A percentile compares a stretch with the other conserved stretches of the same genome.
Conservation (phyloP, 2,113 vertebrate species). For the Amblyornis subalaris region DNA sequence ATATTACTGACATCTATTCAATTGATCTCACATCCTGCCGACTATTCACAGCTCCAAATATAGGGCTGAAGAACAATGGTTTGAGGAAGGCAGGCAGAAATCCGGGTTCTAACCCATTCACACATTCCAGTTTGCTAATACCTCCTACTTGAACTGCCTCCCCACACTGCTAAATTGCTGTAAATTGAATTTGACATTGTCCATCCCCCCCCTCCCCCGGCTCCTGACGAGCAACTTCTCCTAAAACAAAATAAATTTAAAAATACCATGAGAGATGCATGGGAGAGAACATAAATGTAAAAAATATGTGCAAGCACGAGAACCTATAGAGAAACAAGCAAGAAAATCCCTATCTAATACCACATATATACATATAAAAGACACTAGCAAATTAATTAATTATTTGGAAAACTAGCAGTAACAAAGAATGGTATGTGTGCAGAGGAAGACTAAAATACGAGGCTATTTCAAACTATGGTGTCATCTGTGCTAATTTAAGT, state of each 20-base stretch:
- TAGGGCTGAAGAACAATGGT: slow-evolving; percentile 37
- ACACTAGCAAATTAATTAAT: neutral
- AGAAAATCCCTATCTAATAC: neutral
- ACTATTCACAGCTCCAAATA: slow-evolving; percentile 21
- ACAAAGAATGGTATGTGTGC: neutral
- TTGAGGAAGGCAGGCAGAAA: slow-evolving; percentile 28
- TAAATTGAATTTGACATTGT: neutral
- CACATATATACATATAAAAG: neutral
- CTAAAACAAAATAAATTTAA: neutral
- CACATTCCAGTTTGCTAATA: neutral
- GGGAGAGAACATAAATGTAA: neutral
- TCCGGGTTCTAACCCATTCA: neutral
- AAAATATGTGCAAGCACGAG: neutral
- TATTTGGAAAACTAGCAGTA: neutral
- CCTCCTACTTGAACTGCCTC: neutral
- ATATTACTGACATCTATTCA: slow-evolving; percentile 33
- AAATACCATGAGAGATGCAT: neutral
- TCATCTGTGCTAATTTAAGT: neutral
- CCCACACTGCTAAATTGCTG: neutral
- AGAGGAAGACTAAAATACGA: neutral
- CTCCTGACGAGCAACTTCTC: neutral
- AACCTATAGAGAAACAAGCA: neutral
- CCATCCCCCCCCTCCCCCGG: neutral
- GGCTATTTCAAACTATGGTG: neutral
- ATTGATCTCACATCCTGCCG: slow-evolving; percentile 29